A percentile compares a stretch with the other conserved stretches of the same genome.
These are phyloP conservation scores for Metaphire vulgaris DNA, from an alignment of 1,140 invertebrate genomes.

Conservation along the genomic window DNA sequence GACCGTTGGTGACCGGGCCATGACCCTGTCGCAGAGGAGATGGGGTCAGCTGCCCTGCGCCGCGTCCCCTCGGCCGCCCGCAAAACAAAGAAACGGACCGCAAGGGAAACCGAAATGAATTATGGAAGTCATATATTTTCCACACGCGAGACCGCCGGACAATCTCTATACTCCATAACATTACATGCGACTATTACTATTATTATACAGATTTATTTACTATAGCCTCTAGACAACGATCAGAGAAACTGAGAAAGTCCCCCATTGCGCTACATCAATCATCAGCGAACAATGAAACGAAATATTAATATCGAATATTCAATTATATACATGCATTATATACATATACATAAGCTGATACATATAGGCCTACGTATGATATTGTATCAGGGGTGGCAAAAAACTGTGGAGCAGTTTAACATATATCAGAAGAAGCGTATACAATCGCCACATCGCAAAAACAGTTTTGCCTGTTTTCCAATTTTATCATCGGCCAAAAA, in stretches of 20 bases:
- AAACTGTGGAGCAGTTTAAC: neutral
- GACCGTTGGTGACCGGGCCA: neutral
- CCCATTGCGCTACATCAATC: too few species aligned
- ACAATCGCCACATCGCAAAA: too few species aligned
- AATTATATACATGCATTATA: neutral
- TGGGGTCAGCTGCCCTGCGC: neutral
- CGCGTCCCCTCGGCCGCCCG: neutral
- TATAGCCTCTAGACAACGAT: too few species aligned
- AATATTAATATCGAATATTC: neutral
- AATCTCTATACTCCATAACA: neutral
- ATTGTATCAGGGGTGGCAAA: neutral
- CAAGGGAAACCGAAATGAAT: neutral
- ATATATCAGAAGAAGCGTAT: neutral
- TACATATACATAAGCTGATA: neutral
- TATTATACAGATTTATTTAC: neutral
- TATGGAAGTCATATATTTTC: neutral
- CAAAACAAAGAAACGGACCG: neutral
- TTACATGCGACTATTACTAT: neutral
- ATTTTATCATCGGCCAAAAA: too few species aligned
- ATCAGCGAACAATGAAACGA: too few species aligned
- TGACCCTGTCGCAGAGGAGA: neutral
- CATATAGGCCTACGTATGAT: neutral
- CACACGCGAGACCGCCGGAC: neutral
- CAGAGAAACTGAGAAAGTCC: too few species aligned
- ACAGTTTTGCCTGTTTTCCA: too few species aligned